These are phyloP conservation scores for Ciconia stormi DNA, from an alignment of 2,113 vertebrate species.

Conservation along the genomic window DNA sequence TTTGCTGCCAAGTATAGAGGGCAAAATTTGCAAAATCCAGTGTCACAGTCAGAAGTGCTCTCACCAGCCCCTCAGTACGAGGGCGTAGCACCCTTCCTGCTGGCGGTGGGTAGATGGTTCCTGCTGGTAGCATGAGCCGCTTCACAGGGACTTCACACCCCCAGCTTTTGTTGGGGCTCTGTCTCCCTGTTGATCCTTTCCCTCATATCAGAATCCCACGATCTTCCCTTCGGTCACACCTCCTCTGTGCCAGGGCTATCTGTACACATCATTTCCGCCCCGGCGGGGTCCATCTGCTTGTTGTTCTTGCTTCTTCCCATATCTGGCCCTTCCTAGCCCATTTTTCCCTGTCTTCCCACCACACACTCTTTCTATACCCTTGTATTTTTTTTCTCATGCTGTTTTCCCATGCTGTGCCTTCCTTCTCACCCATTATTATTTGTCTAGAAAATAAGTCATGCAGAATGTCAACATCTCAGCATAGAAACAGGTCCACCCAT, in stretches of 20 bases:
- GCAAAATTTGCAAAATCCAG: background rate
- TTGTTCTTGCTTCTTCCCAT: background rate
- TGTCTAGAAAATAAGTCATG: background rate
- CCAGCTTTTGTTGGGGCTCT: background rate
- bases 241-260: background rate
- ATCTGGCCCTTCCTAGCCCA: background rate
- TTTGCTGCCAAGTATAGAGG: background rate
- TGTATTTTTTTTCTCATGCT: background rate
- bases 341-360: background rate
- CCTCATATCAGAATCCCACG: background rate
- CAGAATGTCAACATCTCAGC: background rate
- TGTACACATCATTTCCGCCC: background rate
- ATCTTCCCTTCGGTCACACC: background rate
- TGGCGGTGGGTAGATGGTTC: background rate
- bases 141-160: background rate
- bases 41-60: background rate
- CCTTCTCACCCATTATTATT: background rate
- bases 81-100: background rate
- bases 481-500: background rate
- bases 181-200: background rate
- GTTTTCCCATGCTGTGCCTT: background rate
- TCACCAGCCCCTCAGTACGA: background rate
- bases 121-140: background rate
- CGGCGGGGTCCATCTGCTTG: background rate
- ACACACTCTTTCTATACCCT: background rate